Base-by-base conservation (phyloP, 2,113 vertebrate species). In the Chaenogobius annularis region DNA sequence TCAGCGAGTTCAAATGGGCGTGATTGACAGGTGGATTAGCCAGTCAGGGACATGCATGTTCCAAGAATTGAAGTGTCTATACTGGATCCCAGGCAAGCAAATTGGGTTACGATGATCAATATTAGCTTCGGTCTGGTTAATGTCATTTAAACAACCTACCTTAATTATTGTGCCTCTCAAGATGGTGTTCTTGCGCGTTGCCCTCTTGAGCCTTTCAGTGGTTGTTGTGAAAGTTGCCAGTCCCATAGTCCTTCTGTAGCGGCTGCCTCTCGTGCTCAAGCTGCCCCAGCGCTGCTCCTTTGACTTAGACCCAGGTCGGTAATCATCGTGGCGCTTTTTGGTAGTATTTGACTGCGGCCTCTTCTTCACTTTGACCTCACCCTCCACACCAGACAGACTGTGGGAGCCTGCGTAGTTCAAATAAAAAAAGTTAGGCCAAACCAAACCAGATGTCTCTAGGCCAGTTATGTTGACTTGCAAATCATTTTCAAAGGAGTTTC, bases 361-460 rank as follows among this genome's bases (percentile, higher is more conserved):
- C 81, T 90, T 94, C 78, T 94, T 96, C 79, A 99, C 92, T 92
- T 99, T 99, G 85, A 98, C 97, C 68, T 96, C 95, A 0, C 94
- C 94, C 64, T 97, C 97, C 0, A 81, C 66, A 64, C 84, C 84
- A 59, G 87, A 86, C 26, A 83, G 77, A 79, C 81, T 81, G 56
- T 87, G 95, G 56, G 94, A 92, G 12, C 97, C 97, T 99, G 87
- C 26, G 19, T 11, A 23, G 71, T 84, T 70, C 68, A 75, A 82
- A 84, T 82, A 80, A 15, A 87, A 66, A 80, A 81, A 83, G 74
- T 80, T 79, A 84, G 79, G 66, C 56, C 14, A 13, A 63, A 74
- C 54, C 80, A 76, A 85, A 88, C 79, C 83, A 85, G 77, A 84
- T 81, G 81, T 74, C 79, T 79, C 64, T 66, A 13, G 70, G 58